Evolutionary conservation across 2,113 vertebrate species (phyloP).

Genomic region (Pyrgilauda ruficollis): DNA sequence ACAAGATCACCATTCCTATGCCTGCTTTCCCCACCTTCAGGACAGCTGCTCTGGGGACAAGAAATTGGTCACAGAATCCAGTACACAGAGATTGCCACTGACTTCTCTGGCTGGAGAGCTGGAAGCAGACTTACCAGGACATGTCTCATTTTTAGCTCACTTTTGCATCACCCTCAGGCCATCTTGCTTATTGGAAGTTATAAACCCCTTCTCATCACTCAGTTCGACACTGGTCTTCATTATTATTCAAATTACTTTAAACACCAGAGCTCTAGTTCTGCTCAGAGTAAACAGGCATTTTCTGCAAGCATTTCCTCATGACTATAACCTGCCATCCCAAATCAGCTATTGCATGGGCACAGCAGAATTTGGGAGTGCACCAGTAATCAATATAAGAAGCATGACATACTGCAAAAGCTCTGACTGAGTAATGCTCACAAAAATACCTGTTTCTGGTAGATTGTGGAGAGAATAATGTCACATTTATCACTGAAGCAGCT

Average conservation of each 20-base stretch:
- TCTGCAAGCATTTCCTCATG: background rate
- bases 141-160: background rate
- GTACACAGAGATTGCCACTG: accelerated
- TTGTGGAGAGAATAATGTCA: accelerated
- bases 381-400: background rate
- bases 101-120: background rate
- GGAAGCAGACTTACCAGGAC: background rate
- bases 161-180: background rate
- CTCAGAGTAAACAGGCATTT: background rate
- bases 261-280: background rate
- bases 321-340: background rate
- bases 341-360: background rate
- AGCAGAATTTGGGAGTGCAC: background rate
- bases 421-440: background rate
- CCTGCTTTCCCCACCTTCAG: background rate
- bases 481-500: background rate
- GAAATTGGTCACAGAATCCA: background rate
- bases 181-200: background rate
- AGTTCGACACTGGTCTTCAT: background rate
- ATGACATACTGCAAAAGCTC: background rate
- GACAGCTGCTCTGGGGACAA: background rate
- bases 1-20: background rate
- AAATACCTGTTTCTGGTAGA: background rate
- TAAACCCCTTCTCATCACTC: background rate
- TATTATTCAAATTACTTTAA: background rate